phyloP scores from a whole-genome alignment of 2,888 invertebrate species.

The Acronicta aceris region DNA sequence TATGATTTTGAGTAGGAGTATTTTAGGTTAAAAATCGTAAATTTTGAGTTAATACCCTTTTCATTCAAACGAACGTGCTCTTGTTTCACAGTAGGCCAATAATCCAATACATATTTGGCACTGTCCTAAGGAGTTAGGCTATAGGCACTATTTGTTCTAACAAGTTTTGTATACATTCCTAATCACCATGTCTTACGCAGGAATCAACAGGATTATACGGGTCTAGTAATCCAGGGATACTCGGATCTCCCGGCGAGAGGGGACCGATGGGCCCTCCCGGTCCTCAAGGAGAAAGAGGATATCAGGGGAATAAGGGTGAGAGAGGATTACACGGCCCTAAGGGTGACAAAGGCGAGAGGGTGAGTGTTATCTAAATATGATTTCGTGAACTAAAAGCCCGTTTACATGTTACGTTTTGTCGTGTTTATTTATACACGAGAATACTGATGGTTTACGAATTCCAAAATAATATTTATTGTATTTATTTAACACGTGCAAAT shows the following conservation, averaged over 20 bases:
- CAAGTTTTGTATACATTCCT: constrained; percentile 58
- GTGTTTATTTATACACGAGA: neutral
- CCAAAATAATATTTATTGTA: too few relatives aligned
- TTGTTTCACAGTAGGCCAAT: too few relatives aligned
- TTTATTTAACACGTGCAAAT: too few relatives aligned
- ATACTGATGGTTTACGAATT: too few relatives aligned
- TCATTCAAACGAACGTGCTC: too few relatives aligned
- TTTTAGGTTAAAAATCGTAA: too few relatives aligned
- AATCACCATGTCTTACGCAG: constrained; percentile 73
- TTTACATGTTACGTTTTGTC: constrained; percentile 17
- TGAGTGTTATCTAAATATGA: constrained; percentile 78
- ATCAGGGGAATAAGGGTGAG: constrained; percentile 90
- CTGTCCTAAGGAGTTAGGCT: neutral
- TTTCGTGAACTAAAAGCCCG: constrained; percentile 28
- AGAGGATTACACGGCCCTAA: constrained; percentile 90
- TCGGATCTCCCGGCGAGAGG: constrained; percentile 92
- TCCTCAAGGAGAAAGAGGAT: constrained; percentile 91
- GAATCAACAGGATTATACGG: constrained; percentile 87
- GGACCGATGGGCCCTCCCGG: constrained; percentile 91
- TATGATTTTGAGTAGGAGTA: too few relatives aligned
- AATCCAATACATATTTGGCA: neutral
- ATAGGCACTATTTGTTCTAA: constrained; percentile 19
- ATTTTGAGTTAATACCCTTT: too few relatives aligned
- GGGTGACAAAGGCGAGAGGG: constrained; percentile 93
- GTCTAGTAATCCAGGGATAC: constrained; percentile 89